Base-by-base conservation (phyloP, 1,140 invertebrate species). In the Drosophila willistoni region DNA sequence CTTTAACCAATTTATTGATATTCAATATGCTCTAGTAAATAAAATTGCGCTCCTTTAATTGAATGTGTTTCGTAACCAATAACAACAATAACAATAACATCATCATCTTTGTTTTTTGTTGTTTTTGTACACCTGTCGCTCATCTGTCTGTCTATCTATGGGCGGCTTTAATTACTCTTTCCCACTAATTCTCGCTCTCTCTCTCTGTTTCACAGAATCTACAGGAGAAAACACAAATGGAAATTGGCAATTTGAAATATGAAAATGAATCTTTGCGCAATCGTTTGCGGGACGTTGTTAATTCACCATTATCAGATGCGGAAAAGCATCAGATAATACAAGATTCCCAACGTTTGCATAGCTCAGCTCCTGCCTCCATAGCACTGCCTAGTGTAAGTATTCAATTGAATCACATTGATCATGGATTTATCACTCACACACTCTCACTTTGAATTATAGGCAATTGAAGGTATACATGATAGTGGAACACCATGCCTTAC, bases 251-350 rank as follows among this genome's bases (percentile, higher is more conserved):
- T 64, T 92, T 96, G 51, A 93, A 94, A 70, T 95, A 96, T 91
- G 96, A 97, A 93, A 96, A 96, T 92, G 94, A 95, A 67, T 93
- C 94, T 69, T 92, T 97, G 79, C 93, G 95, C 60, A 95, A 95
- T 85, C 93, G 95, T 76, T 94, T 97, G 73, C 94, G 95, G 70
- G 95, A 96, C 91, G 95, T 96, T 57, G 95, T 95, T 44, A 95
- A 96, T 92, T 96, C 95, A 68, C 95, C 96, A 68, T 92, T 96
- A 54, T 96, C 95, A n/a, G 96, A 97, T 92, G 95, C 95, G 75
- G 95, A 96, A 92, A 96, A 96, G 91, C 95, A 96, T 76, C 95
- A 96, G 89, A 93, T 96, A 73, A 93, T 96, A 74, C 93, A 95
- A 78, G 95, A 95, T 83, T 94, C 94, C 9, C 94, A 95, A 71